phyloP scores from a whole-genome alignment of 1,140 invertebrate species.

The Asbolus verrucosus region DNA sequence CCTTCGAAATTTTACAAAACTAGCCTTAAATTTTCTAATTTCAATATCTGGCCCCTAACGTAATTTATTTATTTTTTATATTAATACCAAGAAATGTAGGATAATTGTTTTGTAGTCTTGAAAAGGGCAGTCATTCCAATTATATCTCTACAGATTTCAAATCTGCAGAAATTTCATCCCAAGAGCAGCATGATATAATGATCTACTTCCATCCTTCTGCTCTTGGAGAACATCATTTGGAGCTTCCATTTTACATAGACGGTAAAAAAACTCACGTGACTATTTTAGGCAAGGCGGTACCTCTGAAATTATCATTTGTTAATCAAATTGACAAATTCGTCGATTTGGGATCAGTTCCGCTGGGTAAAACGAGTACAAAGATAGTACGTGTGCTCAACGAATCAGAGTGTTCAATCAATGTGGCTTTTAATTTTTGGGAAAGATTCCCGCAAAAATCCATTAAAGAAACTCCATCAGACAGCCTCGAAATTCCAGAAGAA shows the following conservation, averaged over 20 bases:
- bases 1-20: constrained; percentile 55
- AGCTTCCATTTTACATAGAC: constrained; percentile 61
- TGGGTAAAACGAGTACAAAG: constrained; percentile 56
- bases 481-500: constrained; percentile 46
- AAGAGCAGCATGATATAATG: constrained; percentile 55
- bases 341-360: constrained; percentile 61
- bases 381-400: constrained; percentile 63
- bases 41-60: constrained; percentile 59
- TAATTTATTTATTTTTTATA: constrained; percentile 43
- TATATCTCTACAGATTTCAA: constrained; percentile 59
- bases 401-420: constrained; percentile 48
- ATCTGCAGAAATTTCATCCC: constrained; percentile 53
- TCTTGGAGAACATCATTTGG: constrained; percentile 58
- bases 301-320: constrained; percentile 60
- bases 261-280: constrained; percentile 58
- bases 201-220: constrained; percentile 64
- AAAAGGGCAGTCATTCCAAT: constrained; percentile 7
- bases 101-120: not conserved
- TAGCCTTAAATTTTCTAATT: constrained; percentile 62
- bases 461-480: constrained; percentile 30
- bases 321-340: constrained; percentile 63
- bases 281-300: constrained; percentile 64
- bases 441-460: constrained; percentile 48
- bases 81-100: not conserved
- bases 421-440: constrained; percentile 59